Base-by-base conservation (phyloP, 2,888 invertebrate species). In the Perizoma affinitatum region DNA sequence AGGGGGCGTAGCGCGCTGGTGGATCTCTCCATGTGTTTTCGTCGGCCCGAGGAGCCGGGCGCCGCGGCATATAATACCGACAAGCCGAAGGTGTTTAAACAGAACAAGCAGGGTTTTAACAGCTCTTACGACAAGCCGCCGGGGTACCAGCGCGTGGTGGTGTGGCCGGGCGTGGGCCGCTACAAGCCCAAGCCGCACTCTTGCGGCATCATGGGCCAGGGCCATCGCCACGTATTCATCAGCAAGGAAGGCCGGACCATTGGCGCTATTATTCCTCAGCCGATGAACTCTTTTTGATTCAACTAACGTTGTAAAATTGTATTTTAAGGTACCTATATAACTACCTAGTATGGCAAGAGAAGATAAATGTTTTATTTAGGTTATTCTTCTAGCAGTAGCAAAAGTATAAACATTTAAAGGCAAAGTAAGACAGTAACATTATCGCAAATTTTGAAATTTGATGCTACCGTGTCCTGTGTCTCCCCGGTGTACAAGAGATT, bases 1-100 rank as follows among this genome's bases (percentile, higher is more conserved):
- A 84, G 88, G 48, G 83, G 90, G 0, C 84, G 94, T 8, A 84
- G 80, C 54, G 86, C 93, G 68, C 71, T 94, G 44, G 86, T 87
- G 4, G 93, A 94, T 67, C 60, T 92, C 9, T 79, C 90, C 1
- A 84, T 93, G 79, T 93, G 93, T 68, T 79, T 87, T 35, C 87
- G 85, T 47, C 83, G 88, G 51, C 88, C 93, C 0, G 70, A 80
- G 0, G 90, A 92, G 0, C 95, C 95, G 0, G 93, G 94, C 0
- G 94, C 95, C 0, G 88, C 88, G 0, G 73, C 82, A 55, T 93
- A 94, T 65, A 74, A 82, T 33, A 60, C 83, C 5, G 72, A 73
- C 11, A 73, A 75, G 35, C 73, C 75, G 0, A 80, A 67, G 54
- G 67, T 68, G 3, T 86, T 87, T 54, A 73, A 69, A 41, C 70